Evolutionary conservation across 2,888 invertebrate genomes (phyloP), one percentile per base, ranked within the genome.

Genomic region (Pasiphila rectangulata): DNA sequence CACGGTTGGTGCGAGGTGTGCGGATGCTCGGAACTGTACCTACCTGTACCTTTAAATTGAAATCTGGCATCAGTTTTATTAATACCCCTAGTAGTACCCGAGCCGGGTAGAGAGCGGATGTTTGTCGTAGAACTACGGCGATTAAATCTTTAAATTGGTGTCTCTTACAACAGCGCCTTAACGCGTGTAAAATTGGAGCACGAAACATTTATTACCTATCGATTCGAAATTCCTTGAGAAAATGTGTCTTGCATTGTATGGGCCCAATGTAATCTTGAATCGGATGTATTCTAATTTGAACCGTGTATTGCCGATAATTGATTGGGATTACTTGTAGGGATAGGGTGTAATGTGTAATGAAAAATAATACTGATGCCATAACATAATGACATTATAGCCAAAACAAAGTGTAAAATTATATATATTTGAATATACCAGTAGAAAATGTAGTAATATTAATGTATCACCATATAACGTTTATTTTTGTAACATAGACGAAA

Each of bases 1-100:
- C 36, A 10, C 72, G 71, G 72, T 66, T 72, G 72, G 64, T 62
- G 54, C 72, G 70, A 67, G 69, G 68, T 67, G 76, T 79, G 79
- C 79, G 76, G 80, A 78, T 77, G 79, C 79, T 81, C 80, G 82
- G 77, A 59, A 64, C 44, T 52, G 46, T n/a, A n/a, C n/a, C n/a
- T n/a, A n/a, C n/a, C n/a, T n/a, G n/a, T n/a, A n/a, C n/a, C n/a
- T n/a, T n/a, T n/a, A n/a, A n/a, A n/a, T n/a, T n/a, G n/a, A n/a
- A 23, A 46, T 23, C 4, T 45, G 24, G 9, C 29, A 25, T 44
- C 23, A 32, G 36, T 40, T 20, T 36, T 20, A 15, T 35, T 12
- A 5, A 19, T n/a, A n/a, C n/a, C n/a, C n/a, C n/a, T n/a, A n/a
- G n/a, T n/a, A n/a, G n/a, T n/a, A n/a, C n/a, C n/a, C n/a, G n/a